Evolutionary conservation across 2,113 vertebrate species (phyloP).

Genomic region (Albula glossodonta): DNA sequence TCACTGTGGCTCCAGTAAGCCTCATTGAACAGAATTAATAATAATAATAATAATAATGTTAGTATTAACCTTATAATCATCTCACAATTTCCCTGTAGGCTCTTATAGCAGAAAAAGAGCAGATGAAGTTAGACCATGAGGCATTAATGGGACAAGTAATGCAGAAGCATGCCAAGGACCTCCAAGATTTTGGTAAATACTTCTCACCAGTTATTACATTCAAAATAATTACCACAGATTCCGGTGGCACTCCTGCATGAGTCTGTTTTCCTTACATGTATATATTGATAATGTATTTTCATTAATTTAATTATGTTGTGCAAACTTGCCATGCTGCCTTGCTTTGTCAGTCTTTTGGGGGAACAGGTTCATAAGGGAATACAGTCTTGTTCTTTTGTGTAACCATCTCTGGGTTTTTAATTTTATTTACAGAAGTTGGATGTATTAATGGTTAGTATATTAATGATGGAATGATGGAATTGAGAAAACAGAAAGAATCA

Average conservation of each 20-base stretch:
- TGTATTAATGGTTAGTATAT: no score
- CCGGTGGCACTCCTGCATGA: background rate
- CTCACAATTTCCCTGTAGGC: slow-evolving; percentile 57
- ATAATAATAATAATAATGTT: background rate
- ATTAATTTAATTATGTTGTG: background rate
- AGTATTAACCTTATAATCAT: background rate
- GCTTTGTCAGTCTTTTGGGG: background rate
- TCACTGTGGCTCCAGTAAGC: background rate
- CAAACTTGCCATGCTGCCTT: background rate
- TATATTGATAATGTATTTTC: background rate
- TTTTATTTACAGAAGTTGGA: no score
- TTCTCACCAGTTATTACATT: background rate
- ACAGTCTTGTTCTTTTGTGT: background rate
- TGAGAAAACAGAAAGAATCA: no score
- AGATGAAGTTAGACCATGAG: slow-evolving; percentile 64
- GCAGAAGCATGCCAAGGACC: slow-evolving; percentile 71
- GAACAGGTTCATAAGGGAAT: background rate
- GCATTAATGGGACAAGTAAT: slow-evolving; percentile 62
- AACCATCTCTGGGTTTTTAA: background rate
- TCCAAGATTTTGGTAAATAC: slow-evolving; percentile 77
- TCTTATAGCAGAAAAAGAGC: slow-evolving; percentile 79
- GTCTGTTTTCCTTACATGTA: no score
- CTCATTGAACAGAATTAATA: background rate
- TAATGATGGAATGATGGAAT: no score
- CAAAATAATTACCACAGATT: background rate